Percentiles rank a stretch among this genome's conserved stretches.
Conservation (phyloP, 1,140 invertebrate genomes). For the Drosophila suzukii region DNA sequence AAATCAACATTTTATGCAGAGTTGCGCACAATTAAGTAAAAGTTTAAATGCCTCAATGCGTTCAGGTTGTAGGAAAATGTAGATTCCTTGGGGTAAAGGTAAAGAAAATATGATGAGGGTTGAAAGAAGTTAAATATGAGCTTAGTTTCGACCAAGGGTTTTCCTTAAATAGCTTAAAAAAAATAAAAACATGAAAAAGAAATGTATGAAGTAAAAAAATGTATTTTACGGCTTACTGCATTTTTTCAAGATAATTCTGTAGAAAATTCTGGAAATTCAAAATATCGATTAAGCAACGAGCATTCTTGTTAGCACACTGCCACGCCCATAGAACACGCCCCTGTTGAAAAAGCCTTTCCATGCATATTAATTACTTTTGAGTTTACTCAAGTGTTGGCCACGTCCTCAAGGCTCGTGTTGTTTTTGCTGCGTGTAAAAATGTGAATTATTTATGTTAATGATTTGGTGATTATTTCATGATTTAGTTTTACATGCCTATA, state of each 20-base stretch:
- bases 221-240: too few relatives aligned
- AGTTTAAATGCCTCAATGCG: slow-evolving; percentile 65
- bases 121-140: not conserved
- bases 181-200: not conserved
- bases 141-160: not conserved
- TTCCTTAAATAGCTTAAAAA: too few relatives aligned
- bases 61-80: not conserved
- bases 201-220: not conserved
- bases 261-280: not conserved
- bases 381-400: slow-evolving; percentile 29
- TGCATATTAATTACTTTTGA: slow-evolving; percentile 71
- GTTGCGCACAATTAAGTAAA: slow-evolving; percentile 79
- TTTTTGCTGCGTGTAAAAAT: slow-evolving; percentile 41
- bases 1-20: slow-evolving; percentile 81
- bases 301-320: slow-evolving; percentile 20
- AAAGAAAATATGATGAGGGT: not conserved
- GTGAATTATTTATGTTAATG: slow-evolving; percentile 72
- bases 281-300: not conserved
- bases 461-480: slow-evolving; percentile 68
- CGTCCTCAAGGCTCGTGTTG: slow-evolving; percentile 36
- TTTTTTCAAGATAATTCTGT: too few relatives aligned
- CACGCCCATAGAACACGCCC: slow-evolving; percentile 36
- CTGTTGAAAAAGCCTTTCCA: slow-evolving; percentile 31
- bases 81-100: not conserved
- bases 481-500: slow-evolving; percentile 65